Conservation (phyloP, 2,113 vertebrate species). For the Oryctolagus cuniculus region DNA sequence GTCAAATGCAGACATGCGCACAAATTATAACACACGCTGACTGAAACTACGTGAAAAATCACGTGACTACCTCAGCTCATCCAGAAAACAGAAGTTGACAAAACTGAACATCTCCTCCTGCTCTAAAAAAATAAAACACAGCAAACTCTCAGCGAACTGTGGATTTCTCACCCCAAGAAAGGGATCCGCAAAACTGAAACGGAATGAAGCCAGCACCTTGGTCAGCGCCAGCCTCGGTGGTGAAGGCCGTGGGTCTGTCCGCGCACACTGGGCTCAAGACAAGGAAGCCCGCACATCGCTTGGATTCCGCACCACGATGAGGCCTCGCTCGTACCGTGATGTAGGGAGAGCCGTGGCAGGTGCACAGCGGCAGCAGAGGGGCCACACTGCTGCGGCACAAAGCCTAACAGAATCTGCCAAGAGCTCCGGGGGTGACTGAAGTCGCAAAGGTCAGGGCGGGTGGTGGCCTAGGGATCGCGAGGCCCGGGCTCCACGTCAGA, state of each 20-base stretch:
- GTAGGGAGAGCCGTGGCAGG: neutral
- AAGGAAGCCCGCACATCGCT: too few species aligned
- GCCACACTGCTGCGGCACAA: too few species aligned
- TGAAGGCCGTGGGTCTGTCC: neutral
- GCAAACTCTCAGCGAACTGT: neutral
- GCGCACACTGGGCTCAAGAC: neutral
- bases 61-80: neutral
- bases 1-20: slow-evolving; percentile 9
- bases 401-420: neutral
- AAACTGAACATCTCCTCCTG: neutral
- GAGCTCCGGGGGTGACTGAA: neutral
- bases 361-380: too few species aligned
- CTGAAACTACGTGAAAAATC: neutral
- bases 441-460: too few species aligned
- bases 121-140: neutral
- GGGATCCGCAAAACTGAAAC: neutral
- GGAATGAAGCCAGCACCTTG: too few species aligned
- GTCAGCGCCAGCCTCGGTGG: neutral
- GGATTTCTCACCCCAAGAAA: neutral
- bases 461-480: too few species aligned
- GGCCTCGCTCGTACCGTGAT: neutral
- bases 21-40: neutral
- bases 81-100: neutral
- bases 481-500: too few species aligned
- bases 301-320: neutral